Evolutionary conservation across 2,797 vertebrate species (phyloP), one percentile per base, ranked within the genome.

Genomic region (Xenops minutus): DNA sequence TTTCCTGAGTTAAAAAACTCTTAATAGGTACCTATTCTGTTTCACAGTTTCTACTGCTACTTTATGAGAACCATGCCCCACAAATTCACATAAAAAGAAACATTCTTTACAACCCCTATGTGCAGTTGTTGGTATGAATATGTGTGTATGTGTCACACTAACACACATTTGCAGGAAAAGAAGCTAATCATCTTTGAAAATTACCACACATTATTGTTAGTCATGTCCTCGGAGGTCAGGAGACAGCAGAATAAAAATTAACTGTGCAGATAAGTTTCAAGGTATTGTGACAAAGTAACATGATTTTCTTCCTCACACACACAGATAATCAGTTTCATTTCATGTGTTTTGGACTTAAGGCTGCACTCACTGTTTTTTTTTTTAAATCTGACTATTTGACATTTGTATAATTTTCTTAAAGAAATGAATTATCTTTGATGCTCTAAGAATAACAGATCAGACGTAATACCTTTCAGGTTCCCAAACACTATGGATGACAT

Each of bases 401-500:
- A 44, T 66, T 20, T 44, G 2, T 56, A 22, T 24, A 43, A 56
- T 80, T 80, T 73, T 66, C 21, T 72, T 89, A 26, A 63, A 48
- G 1, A 68, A 71, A 3, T 10, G 10, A 54, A 32, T 58, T 72
- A 30, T 43, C n/a, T 87, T 66, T 30, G 5, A 51, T 36, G 6
- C 4, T n/a, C 4, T 44, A 56, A 77, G 16, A 68, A 59, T 23
- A 85, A 52, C 12, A 76, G 6, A n/a, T 54, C 13, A 49, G 9
- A 77, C 21, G 32, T 46, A 55, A 37, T 29, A 55, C 4, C 4
- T 80, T 71, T 24, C 41, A 64, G 13, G 23, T 81, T 10, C 23
- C 21, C 39, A 55, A 34, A 52, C 30, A 43, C 4, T 30, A 58
- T 23, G 18, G 29, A 7, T 73, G 20, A 62, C 0, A 0, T 55